Base-by-base conservation (phyloP, 2,797 vertebrate genomes). In the Neosilurus hyrtlii region DNA sequence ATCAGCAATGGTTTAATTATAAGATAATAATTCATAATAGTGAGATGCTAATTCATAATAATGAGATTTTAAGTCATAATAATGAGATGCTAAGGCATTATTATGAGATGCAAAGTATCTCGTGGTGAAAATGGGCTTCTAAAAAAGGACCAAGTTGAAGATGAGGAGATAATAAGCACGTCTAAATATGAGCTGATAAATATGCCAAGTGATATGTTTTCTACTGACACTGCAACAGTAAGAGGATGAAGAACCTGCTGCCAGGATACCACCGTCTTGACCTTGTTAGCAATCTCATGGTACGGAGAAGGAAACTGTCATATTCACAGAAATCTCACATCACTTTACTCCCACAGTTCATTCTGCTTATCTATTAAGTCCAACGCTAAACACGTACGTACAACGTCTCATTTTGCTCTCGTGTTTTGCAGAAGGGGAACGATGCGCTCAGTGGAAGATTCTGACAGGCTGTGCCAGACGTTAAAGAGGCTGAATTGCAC, bases 181-280 rank as follows among this genome's bases (percentile, higher is more conserved):
- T 43, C 86, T 84, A 88, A 83, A 88, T 86, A 81, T 56, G 85
- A 82, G 66, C 22, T 67, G 74, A 62, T 86, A 83, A 83, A 76
- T 67, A 85, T 83, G 83, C 82, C 73, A 77, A 4, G 15, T 8
- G 16, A 43, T 18, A 73, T 7, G 0, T 37, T 63, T 43, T 24
- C 22, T 10, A 24, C 22, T 1, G 59, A 24, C 2, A 7, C 30
- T 57, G 6, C 56, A 82, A 63, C 75, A 0, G 12, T 26, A 65
- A 3, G n/a, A 37, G 71, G 16, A 30, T 22, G 37, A 15, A 62
- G 12, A 77, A 59, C 22, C 30, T 37, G 30, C 30, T 75, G 56
- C 37, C 74, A 15, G 56, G 54, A 59, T 3, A n/a, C 6, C 11
- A 61, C 2, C 3, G n/a, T 43, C 11, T 9, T 61, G 35, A 61